These are phyloP conservation scores for Rhinopomastus cyanomelas DNA, from an alignment of 2,113 vertebrate genomes.

Conservation along the genomic window DNA sequence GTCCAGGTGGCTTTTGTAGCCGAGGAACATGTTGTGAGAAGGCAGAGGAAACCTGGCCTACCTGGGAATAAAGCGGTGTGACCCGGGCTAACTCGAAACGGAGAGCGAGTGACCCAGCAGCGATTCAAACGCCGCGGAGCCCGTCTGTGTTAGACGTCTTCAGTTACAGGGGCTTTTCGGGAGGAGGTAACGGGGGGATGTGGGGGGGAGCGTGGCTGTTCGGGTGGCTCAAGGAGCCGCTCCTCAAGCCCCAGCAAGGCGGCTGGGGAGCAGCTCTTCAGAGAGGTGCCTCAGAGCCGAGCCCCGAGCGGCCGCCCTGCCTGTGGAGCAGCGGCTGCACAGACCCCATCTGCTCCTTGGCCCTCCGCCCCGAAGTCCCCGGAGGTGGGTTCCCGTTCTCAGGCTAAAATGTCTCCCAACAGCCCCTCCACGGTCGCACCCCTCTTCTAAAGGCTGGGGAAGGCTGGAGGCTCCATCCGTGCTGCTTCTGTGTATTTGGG, in stretches of 20 bases:
- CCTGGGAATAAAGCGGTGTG: constrained; percentile 28
- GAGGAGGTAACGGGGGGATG: neutral
- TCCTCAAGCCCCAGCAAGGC: neutral
- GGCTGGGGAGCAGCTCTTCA: neutral
- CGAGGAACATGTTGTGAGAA: constrained; percentile 26
- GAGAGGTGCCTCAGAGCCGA: neutral
- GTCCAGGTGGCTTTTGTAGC: constrained; percentile 58
- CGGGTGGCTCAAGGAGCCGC: neutral
- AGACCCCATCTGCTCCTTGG: neutral
- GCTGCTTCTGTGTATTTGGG: neutral
- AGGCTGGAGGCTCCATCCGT: neutral
- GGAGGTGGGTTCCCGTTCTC: neutral
- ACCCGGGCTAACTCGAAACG: neutral
- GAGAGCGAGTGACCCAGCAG: neutral
- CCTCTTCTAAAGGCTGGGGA: neutral
- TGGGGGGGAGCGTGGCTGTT: neutral
- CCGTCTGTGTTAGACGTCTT: neutral
- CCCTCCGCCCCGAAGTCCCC: fast-evolving
- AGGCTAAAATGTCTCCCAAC: neutral
- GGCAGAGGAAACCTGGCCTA: constrained; percentile 36
- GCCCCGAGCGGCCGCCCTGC: neutral
- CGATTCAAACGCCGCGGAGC: neutral
- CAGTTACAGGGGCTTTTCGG: neutral
- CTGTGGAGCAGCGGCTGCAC: neutral
- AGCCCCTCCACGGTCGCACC: neutral